phyloP scores from a whole-genome alignment of 2,113 vertebrate species.

The Malurus melanocephalus region DNA sequence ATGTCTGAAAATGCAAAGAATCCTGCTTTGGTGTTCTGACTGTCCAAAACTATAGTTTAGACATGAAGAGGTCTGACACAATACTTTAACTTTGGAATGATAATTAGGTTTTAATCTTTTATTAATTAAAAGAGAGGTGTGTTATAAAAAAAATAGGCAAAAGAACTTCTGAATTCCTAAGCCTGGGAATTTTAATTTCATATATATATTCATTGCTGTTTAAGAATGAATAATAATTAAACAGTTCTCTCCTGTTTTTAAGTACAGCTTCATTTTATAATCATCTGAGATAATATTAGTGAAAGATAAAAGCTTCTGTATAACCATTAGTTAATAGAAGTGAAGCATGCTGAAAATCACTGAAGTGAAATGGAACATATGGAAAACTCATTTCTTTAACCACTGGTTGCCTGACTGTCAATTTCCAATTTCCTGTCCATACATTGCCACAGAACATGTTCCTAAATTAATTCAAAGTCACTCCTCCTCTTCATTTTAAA shows the following conservation, averaged over 20 bases:
- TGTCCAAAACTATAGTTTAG: neutral
- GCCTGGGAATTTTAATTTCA: neutral
- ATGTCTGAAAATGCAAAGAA: neutral
- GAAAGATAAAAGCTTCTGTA: slow-evolving; percentile 18
- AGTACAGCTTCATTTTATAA: neutral
- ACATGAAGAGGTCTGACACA: neutral
- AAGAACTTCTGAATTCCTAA: neutral
- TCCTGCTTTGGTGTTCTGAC: neutral
- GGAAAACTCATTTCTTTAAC: slow-evolving; percentile 16
- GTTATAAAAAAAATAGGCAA: neutral
- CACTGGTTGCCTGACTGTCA: neutral
- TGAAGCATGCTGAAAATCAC: neutral
- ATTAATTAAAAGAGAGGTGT: neutral
- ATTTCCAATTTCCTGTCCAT: neutral
- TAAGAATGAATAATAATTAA: slow-evolving; percentile 2
- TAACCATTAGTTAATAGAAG: slow-evolving; percentile 7
- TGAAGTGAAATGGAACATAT: neutral
- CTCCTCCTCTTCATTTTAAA: neutral
- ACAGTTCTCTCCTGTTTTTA: neutral
- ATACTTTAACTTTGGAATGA: neutral
- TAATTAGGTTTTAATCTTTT: slow-evolving; percentile 1
- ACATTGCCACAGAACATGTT: neutral
- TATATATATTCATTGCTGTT: neutral
- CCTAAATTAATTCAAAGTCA: neutral
- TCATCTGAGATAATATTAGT: neutral